Base-by-base conservation (phyloP, 2,888 invertebrate species). In the Acanthosepion pharaonis region DNA sequence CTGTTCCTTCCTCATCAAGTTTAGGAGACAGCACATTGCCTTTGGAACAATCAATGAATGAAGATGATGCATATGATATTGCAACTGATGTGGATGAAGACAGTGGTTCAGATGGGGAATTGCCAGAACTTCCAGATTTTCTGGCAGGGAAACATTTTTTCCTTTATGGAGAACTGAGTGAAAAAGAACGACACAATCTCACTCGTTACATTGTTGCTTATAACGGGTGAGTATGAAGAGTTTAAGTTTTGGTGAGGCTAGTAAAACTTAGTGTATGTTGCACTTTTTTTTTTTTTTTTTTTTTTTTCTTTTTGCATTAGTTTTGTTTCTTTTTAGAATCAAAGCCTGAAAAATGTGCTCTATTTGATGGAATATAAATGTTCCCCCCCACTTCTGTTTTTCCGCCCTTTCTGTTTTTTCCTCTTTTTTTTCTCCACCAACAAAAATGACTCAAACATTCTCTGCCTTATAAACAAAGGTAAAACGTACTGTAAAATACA, bases 171-270 rank as follows among this genome's bases (percentile, higher is more conserved):
- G 95, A 96, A n/a, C 96, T 97, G 94, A 95, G 95, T 11, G 95
- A 95, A 0, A 91, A 94, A 42, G 96, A 97, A 59, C 95, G 96
- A 91, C 95, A 96, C 59, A 94, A 96, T 51, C 93, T 97, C 94
- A 96, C 95, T 0, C 94, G 97, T 95, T 97, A 96, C 94, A 97
- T 98, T 94, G 97, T 97, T 94, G 98, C 98, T 0, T 98, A 98
- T 97, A 98, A 98, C 93, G 98, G 98, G 97, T 98, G 42, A 91
- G 91, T 51, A 49, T 48, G 33, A 11, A 2, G 4, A 6, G 28
- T n/a, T 2, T 25, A 53, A 25, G n/a, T 94, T 94, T 91, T 92
- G 20, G 59, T 6, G 59, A 20, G 20, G 20, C 55, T 20, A 20
- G 55, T 55, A 18, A 20, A 20, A 18, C 42, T 42, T 42, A 42